A percentile compares a stretch with the other conserved stretches of the same genome.
phyloP scores from a whole-genome alignment of 1,140 invertebrate genomes.

The Drosophila pandora region DNA sequence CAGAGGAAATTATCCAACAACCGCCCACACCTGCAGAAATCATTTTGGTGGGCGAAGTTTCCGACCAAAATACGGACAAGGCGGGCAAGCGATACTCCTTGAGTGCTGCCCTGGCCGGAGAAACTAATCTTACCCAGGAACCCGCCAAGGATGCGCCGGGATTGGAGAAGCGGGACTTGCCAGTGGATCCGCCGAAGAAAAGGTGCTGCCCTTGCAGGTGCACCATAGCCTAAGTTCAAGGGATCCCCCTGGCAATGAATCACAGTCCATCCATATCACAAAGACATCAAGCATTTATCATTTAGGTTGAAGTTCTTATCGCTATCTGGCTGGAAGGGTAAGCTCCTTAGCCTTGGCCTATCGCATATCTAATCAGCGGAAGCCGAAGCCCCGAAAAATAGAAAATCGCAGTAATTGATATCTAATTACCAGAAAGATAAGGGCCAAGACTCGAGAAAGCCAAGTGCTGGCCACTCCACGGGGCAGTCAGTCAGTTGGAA shows the following conservation, averaged over 20 bases:
- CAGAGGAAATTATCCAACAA: constrained; percentile 10
- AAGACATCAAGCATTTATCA: constrained; percentile 6
- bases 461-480: constrained; percentile 27
- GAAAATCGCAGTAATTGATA: constrained; percentile 75
- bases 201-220: constrained; percentile 38
- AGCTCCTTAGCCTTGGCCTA: constrained; percentile 15
- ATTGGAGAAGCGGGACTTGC: constrained; percentile 7
- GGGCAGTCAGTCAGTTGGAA: constrained; percentile 44
- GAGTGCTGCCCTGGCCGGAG: constrained; percentile 21
- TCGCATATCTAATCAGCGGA: constrained; percentile 61
- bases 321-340: constrained; percentile 14
- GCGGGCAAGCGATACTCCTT: constrained; percentile 39
- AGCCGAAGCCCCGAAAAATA: constrained; percentile 34
- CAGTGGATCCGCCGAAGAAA: constrained; percentile 15
- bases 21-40: constrained; percentile 14
- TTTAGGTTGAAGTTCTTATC: constrained; percentile 30
- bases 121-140: neutral
- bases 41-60: constrained; percentile 33
- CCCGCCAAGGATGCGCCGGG: neutral
- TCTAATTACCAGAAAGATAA: constrained; percentile 63
- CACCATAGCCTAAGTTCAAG: constrained; percentile 33
- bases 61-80: constrained; percentile 36
- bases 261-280: constrained; percentile 13
- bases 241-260: constrained; percentile 41
- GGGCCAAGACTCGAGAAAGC: neutral